A percentile compares a stretch with the other conserved stretches of the same genome.
Evolutionary conservation across 2,797 vertebrate genomes (phyloP).

Genomic region (Linurgus olivaceus): DNA sequence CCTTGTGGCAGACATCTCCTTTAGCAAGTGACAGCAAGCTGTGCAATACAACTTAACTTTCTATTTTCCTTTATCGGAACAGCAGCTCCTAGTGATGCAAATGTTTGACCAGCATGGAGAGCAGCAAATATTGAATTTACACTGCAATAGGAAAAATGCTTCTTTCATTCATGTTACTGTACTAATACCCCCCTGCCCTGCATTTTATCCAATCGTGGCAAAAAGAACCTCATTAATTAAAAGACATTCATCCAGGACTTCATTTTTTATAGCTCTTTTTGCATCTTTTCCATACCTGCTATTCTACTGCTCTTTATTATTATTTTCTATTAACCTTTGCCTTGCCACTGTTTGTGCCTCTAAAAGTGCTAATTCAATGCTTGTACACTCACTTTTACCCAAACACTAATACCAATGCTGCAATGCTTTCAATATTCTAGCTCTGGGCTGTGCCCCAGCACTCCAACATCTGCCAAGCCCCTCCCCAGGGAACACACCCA

Average conservation of each 20-base stretch:
- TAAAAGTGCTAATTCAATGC: not conserved
- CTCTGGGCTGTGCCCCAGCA: not conserved
- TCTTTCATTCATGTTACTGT: not conserved
- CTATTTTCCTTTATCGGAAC: not conserved
- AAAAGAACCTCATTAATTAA: not conserved
- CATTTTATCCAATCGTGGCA: not conserved
- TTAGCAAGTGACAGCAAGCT: not conserved
- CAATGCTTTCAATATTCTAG: not conserved
- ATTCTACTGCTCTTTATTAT: not conserved
- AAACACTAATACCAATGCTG: not conserved
- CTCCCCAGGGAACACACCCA: not conserved
- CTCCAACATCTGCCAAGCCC: not conserved
- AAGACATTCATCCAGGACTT: not conserved
- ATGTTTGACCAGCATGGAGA: not conserved
- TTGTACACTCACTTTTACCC: not conserved
- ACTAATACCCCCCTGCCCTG: not conserved
- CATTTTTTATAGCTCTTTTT: not conserved
- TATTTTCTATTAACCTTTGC: not conserved
- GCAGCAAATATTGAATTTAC: not conserved
- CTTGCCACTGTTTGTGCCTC: not conserved
- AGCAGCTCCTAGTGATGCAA: not conserved
- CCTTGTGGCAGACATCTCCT: not conserved
- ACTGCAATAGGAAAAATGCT: not conserved
- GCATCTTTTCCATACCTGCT: not conserved
- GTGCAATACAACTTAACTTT: not conserved